Evolutionary conservation across 2,113 vertebrate species (phyloP), one percentile per base, ranked within the genome.

Genomic region (Passer montanus): DNA sequence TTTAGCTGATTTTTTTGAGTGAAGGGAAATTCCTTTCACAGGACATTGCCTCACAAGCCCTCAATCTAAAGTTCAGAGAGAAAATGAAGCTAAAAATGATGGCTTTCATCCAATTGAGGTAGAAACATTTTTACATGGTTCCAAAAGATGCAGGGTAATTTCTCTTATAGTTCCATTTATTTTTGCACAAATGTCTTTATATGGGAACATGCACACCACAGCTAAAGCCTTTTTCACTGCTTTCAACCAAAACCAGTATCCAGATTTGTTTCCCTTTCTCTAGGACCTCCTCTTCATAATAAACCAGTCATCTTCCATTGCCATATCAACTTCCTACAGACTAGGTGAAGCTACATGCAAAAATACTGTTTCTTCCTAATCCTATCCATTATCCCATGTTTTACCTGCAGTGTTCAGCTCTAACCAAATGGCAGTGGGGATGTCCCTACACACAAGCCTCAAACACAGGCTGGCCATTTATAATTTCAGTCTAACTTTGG

Each of bases 21-120:
- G 67, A 89, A 93, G 84, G 78, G 93, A 90, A 95, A 93, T 95
- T 94, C 90, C 55, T 77, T 94, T 91, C 72, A 83, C 56, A 85
- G 79, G 75, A 93, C 87, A 63, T 76, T 87, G 91, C 74, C 66
- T 87, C 74, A 78, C 77, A 82, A 94, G 60, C 60, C 20, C 18
- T 82, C 26, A n/a, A 3, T 80, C 74, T 90, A 70, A 44, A 50
- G 39, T 83, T 94, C 91, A 93, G 55, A 59, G 43, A 43, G 22
- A 96, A 96, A 93, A 94, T 44, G 28, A 93, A 80, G 92, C 49
- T 85, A 55, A 62, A 95, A 93, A 86, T 64, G 2, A 72, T 43
- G 52, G 22, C 27, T 95, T 92, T 84, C 39, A 41, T 35, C 20
- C n/a, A 81, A 18, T 23, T 59, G 50, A 84, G 30, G 15, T 21